Evolutionary conservation across 2,888 invertebrate genomes (phyloP).

Genomic region (Oscheius sp.): DNA sequence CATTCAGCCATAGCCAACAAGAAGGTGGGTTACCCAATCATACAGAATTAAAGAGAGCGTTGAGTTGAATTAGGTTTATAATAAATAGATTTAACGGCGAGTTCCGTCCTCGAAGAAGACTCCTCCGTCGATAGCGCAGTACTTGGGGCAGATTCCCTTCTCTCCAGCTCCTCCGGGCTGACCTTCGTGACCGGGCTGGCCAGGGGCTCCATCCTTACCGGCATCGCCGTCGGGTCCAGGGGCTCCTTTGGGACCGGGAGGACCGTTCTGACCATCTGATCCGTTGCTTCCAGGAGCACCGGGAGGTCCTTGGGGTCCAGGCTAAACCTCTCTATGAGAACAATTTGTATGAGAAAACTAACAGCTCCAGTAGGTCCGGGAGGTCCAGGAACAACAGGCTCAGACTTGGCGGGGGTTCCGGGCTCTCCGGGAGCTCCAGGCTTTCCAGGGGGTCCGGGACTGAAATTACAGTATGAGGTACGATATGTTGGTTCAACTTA

Average conservation of each 20-base stretch:
- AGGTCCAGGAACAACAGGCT: slow-evolving; percentile 63
- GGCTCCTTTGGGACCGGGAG: slow-evolving; percentile 60
- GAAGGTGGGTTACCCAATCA: slow-evolving; percentile 55
- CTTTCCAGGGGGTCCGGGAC: slow-evolving; percentile 44
- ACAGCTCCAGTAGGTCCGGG: slow-evolving; percentile 57
- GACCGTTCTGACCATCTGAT: slow-evolving; percentile 61
- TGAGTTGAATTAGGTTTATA: slow-evolving; percentile 1
- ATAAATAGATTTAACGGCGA: slow-evolving; percentile 60
- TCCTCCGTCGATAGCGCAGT: slow-evolving; percentile 63
- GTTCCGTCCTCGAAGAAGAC: slow-evolving; percentile 73
- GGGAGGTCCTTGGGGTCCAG: slow-evolving; percentile 59
- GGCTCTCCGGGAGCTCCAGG: slow-evolving; percentile 63
- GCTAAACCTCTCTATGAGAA: not conserved
- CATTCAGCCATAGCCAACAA: slow-evolving; percentile 69
- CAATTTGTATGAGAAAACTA: too few species aligned
- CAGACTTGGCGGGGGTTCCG: slow-evolving; percentile 56
- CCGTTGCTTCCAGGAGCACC: slow-evolving; percentile 58
- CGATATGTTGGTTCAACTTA: too few species aligned
- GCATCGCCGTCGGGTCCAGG: slow-evolving; percentile 58
- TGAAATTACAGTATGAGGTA: too few species aligned
- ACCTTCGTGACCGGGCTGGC: slow-evolving; percentile 61
- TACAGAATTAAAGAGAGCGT: not conserved
- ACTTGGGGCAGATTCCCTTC: slow-evolving; percentile 65
- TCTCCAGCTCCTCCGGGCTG: slow-evolving; percentile 58
- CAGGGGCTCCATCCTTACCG: slow-evolving; percentile 60